A percentile compares a stretch with the other conserved stretches of the same genome.
phyloP scores from a whole-genome alignment of 2,797 vertebrate genomes.

The Lithobates sylvaticus region DNA sequence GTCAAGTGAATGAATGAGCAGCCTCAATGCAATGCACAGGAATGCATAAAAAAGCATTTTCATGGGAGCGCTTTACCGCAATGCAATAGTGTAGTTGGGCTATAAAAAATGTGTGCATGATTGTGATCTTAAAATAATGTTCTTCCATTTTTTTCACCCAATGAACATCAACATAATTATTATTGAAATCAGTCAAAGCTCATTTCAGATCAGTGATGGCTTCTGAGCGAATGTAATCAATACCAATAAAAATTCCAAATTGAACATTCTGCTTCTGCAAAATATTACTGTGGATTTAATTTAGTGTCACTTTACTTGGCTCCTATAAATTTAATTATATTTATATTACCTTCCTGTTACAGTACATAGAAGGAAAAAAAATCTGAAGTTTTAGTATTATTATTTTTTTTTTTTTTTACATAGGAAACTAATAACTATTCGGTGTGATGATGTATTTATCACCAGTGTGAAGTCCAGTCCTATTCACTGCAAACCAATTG shows the following conservation, averaged over 20 bases:
- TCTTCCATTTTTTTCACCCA: background rate
- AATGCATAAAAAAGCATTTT: too few relatives aligned
- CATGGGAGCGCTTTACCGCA: too few relatives aligned
- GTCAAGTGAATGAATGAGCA: too few relatives aligned
- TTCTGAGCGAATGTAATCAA: conserved; percentile 27
- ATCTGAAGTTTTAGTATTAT: background rate
- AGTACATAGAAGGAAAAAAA: background rate
- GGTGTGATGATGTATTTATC: background rate
- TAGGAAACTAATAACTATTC: background rate
- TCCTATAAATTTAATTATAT: background rate
- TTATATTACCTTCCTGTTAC: background rate
- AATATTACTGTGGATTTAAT: conserved; percentile 28
- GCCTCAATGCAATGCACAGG: too few relatives aligned
- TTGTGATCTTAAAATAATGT: background rate
- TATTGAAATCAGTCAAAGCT: conserved; percentile 24
- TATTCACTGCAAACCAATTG: background rate
- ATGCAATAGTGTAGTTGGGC: too few relatives aligned
- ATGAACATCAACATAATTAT: conserved; percentile 33
- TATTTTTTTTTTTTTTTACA: background rate
- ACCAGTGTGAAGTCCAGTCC: background rate
- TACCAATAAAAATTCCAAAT: conserved; percentile 40
- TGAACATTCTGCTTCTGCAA: background rate
- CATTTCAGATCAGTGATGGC: background rate
- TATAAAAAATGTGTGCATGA: too few relatives aligned
- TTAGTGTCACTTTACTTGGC: background rate